A percentile compares a stretch with the other conserved stretches of the same genome.
Conservation (phyloP, 2,797 vertebrate genomes). For the Mareca penelope region DNA sequence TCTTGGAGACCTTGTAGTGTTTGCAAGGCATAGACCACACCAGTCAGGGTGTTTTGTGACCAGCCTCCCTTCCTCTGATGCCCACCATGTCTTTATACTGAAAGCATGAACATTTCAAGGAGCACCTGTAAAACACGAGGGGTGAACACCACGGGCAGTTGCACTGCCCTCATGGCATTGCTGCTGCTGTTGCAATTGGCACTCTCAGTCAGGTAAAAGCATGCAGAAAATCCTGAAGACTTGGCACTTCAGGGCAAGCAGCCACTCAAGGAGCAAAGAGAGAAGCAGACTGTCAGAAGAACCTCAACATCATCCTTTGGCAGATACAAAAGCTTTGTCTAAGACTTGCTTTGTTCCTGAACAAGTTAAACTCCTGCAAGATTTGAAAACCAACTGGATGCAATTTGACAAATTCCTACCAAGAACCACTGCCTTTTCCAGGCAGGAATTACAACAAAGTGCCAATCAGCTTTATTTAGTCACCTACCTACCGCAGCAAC, state of each 20-base stretch:
- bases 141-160: not conserved
- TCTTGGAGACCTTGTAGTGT: not conserved
- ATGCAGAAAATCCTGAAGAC: not conserved
- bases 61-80: not conserved
- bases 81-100: not conserved
- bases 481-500: not conserved
- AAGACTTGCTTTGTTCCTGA: not conserved
- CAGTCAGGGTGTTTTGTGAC: not conserved
- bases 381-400: not conserved
- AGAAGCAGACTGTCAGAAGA: not conserved
- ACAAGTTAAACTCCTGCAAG: not conserved
- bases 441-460: not conserved
- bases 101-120: not conserved
- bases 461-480: not conserved
- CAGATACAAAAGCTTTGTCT: not conserved
- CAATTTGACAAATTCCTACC: not conserved
- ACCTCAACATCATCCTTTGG: not conserved
- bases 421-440: not conserved
- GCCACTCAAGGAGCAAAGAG: not conserved
- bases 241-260: not conserved
- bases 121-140: not conserved
- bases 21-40: not conserved
- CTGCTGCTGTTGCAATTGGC: not conserved
- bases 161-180: not conserved
- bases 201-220: not conserved